Evolutionary conservation across 2,113 vertebrate species (phyloP).

Genomic region (Eudyptes chrysolophus): DNA sequence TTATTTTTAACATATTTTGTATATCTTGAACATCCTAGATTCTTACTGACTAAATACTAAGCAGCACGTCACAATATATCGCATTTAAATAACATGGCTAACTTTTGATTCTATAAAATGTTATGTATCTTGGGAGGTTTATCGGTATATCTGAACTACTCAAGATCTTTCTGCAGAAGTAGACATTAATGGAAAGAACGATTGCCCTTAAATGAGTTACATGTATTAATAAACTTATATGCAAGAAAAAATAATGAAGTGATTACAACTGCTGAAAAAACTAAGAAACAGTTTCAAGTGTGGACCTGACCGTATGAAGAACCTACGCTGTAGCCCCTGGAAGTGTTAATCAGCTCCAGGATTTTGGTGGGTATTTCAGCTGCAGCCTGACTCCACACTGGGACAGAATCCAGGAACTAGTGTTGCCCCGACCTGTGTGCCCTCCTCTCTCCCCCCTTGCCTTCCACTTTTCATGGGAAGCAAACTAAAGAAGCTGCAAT

Average conservation of each 20-base stretch:
- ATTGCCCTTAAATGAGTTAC: not conserved
- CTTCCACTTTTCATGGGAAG: not conserved
- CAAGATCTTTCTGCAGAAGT: not conserved
- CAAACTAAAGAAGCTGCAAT: not conserved
- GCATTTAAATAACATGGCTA: not conserved
- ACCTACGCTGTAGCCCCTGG: not conserved
- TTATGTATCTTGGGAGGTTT: not conserved
- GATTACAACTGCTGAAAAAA: not conserved
- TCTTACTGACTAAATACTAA: not conserved
- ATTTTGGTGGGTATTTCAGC: not conserved
- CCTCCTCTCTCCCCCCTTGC: not conserved
- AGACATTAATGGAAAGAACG: not conserved
- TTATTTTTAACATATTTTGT: not conserved
- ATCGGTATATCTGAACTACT: not conserved
- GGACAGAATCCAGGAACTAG: not conserved
- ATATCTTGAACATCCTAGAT: not conserved
- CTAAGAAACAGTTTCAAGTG: not conserved
- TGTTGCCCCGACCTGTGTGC: rapidly evolving
- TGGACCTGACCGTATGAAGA: not conserved
- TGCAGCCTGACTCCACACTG: not conserved
- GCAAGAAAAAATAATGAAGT: not conserved
- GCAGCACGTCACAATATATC: not conserved
- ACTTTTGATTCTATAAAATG: not conserved
- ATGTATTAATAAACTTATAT: not conserved
- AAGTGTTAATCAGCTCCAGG: not conserved